phyloP scores from a whole-genome alignment of 2,888 invertebrate genomes.

The Drosophila colorata region DNA sequence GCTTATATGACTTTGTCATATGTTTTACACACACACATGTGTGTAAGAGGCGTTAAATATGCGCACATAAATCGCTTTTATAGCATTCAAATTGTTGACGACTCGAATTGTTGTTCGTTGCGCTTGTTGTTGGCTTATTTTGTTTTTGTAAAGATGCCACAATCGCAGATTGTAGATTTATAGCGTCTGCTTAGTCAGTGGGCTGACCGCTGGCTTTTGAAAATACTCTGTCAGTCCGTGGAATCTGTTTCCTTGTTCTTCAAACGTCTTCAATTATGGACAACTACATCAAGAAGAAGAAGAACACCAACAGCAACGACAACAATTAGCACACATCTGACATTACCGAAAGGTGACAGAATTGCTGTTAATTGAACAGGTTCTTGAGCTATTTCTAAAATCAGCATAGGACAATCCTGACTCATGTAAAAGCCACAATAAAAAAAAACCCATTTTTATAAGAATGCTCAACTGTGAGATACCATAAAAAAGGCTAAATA shows the following conservation, averaged over 20 bases:
- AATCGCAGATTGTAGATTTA: constrained; percentile 29
- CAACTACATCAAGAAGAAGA: constrained; percentile 2
- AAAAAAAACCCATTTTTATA: background rate
- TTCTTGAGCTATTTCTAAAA: constrained; percentile 19
- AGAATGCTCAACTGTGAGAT: background rate
- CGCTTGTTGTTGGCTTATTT: constrained; percentile 25
- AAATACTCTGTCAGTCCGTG: background rate
- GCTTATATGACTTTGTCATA: constrained; percentile 14
- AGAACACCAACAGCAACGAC: constrained; percentile 1
- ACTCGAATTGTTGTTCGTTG: constrained; percentile 15
- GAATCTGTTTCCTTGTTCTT: constrained; percentile 42
- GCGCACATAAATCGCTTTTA: constrained; percentile 66
- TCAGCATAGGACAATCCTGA: constrained; percentile 1
- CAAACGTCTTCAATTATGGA: constrained; percentile 35
- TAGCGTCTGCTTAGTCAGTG: constrained; percentile 5
- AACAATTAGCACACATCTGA: background rate
- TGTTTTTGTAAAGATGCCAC: constrained; percentile 27
- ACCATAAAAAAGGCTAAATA: background rate
- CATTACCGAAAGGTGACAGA: constrained; percentile 44
- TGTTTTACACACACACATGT: constrained; percentile 7
- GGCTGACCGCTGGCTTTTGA: constrained; percentile 9
- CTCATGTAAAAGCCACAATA: background rate
- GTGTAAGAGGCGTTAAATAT: constrained; percentile 56
- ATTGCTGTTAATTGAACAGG: constrained; percentile 55
- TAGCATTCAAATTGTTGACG: constrained; percentile 61